A percentile compares a stretch with the other conserved stretches of the same genome.
These are phyloP conservation scores for Neria commutata DNA, from an alignment of 2,888 invertebrate genomes.

Conservation along the genomic window DNA sequence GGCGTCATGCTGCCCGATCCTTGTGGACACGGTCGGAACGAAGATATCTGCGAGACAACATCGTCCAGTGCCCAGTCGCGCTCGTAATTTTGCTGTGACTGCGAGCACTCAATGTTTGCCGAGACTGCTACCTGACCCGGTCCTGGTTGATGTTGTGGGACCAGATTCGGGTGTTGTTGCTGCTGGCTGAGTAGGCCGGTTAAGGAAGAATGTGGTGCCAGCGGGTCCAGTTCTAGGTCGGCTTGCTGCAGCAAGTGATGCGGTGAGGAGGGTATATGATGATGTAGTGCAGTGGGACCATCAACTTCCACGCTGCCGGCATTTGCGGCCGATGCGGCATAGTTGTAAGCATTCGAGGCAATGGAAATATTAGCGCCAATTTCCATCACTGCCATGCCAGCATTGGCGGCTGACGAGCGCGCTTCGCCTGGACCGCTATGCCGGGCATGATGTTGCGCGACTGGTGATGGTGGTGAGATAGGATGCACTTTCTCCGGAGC, in stretches of 20 bases:
- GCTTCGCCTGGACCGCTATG: conserved; percentile 36
- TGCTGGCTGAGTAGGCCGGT: conserved; percentile 20
- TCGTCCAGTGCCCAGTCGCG: conserved; percentile 62
- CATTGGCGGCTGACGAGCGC: conserved; percentile 17
- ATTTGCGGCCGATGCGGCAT: conserved; percentile 26
- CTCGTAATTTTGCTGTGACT: conserved; percentile 62
- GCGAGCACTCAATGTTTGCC: conserved; percentile 69
- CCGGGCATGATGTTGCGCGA: conserved; percentile 40
- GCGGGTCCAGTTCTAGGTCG: conserved; percentile 41
- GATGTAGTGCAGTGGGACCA: conserved; percentile 27
- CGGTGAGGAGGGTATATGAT: conserved; percentile 41
- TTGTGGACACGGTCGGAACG: conserved; percentile 61
- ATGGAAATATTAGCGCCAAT: conserved; percentile 26
- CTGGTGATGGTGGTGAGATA: conserved; percentile 70
- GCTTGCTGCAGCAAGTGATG: conserved; percentile 48
- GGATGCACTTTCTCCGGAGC: conserved; percentile 81
- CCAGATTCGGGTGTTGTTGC: conserved; percentile 16
- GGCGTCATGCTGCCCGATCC: conserved; percentile 63
- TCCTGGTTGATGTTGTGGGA: conserved; percentile 35
- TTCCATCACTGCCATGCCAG: conserved; percentile 16
- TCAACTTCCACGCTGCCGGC: conserved; percentile 30
- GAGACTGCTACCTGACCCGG: conserved; percentile 63
- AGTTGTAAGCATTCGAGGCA: conserved; percentile 24
- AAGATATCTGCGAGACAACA: conserved; percentile 61
- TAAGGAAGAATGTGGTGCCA: conserved; percentile 27